Percentiles rank a stretch among this genome's conserved stretches.
Evolutionary conservation across 1,140 invertebrate species (phyloP).

Genomic region (Euglossa dilemma): DNA sequence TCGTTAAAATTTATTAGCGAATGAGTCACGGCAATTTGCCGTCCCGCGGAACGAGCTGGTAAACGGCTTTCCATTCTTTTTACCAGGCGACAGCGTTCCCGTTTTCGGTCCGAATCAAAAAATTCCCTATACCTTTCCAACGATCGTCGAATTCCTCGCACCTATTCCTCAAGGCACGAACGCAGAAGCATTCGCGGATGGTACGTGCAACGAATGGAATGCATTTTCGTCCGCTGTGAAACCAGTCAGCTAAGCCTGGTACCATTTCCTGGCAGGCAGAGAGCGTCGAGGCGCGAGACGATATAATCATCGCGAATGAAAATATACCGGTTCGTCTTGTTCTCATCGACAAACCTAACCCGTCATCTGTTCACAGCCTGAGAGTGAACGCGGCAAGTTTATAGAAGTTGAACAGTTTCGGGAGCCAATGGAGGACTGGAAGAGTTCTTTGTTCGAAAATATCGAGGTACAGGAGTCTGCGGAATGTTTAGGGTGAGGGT

Average conservation of each 20-base stretch:
- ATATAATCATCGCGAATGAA: slow-evolving; percentile 32
- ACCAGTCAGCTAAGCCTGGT: background rate
- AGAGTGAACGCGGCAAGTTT: no score
- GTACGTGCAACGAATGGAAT: background rate
- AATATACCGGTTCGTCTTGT: background rate
- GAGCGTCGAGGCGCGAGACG: background rate
- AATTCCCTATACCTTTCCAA: background rate
- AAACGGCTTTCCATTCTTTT: slow-evolving; percentile 14
- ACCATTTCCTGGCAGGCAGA: background rate
- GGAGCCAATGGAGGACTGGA: no score
- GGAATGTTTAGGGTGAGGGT: no score
- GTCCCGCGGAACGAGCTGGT: slow-evolving; percentile 23
- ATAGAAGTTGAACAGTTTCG: no score
- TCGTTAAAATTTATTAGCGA: slow-evolving; percentile 50
- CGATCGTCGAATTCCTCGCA: background rate
- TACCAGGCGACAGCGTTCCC: slow-evolving; percentile 1
- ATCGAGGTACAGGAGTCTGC: no score
- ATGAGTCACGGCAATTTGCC: slow-evolving; percentile 35
- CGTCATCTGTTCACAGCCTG: no score
- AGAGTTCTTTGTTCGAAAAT: no score
- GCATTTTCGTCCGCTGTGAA: background rate
- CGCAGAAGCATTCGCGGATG: no score
- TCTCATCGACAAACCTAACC: background rate
- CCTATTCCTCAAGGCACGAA: no score
- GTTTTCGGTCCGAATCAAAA: background rate